phyloP scores from a whole-genome alignment of 2,888 invertebrate species.

The Platypus cylindrus region DNA sequence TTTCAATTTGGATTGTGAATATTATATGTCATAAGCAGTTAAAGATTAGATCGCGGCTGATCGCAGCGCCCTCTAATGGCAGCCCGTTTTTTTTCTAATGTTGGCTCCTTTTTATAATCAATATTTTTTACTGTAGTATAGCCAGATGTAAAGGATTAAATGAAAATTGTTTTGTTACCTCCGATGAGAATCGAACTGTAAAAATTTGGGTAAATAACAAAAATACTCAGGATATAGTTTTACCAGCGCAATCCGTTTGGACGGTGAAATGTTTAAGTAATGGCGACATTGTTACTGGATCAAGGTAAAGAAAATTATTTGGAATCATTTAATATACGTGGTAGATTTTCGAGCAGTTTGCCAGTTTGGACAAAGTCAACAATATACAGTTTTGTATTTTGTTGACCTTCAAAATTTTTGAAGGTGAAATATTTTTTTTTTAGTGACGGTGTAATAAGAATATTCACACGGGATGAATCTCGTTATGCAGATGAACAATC shows the following conservation, averaged over 20 bases:
- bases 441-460: conserved; percentile 77
- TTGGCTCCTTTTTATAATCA: conserved; percentile 1
- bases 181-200: conserved; percentile 81
- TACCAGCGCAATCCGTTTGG: conserved; percentile 90
- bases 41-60: no score
- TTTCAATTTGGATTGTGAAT: no score
- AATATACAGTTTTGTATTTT: no score
- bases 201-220: conserved; percentile 63
- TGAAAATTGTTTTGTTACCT: conserved; percentile 57
- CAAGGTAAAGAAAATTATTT: no score
- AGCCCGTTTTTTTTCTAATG: conserved; percentile 3
- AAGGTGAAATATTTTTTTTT: background rate
- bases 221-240: conserved; percentile 50
- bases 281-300: conserved; percentile 80
- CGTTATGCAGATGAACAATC: conserved; percentile 54
- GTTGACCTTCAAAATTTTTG: no score
- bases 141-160: conserved; percentile 42
- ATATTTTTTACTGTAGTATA: conserved; percentile 34
- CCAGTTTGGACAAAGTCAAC: no score
- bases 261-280: conserved; percentile 65
- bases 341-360: no score
- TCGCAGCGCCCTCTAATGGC: no score
- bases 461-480: conserved; percentile 64
- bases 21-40: no score
- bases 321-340: no score